Evolutionary conservation across 2,797 vertebrate species (phyloP).

Genomic region (Anableps anableps): DNA sequence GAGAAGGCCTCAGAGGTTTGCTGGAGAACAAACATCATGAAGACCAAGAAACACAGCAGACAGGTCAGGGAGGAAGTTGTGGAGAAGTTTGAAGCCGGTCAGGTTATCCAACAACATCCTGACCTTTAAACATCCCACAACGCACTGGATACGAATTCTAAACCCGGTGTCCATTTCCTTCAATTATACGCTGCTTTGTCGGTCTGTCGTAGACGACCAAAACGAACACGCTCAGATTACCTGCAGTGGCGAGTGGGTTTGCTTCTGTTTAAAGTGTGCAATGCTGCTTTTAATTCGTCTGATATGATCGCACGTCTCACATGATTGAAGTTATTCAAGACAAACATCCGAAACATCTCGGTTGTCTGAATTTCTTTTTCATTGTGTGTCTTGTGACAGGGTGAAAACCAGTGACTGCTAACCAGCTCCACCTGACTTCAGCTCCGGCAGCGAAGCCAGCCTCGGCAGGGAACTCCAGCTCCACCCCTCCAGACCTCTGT

Average conservation of each 20-base stretch:
- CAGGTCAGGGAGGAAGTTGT: too few relatives aligned
- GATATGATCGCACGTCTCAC: neutral
- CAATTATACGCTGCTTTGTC: neutral
- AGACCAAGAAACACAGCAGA: too few relatives aligned
- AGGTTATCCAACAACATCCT: neutral
- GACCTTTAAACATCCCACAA: neutral
- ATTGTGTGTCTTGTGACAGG: slow-evolving; percentile 68
- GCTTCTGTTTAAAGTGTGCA: neutral
- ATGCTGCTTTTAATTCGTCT: neutral
- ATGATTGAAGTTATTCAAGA: neutral
- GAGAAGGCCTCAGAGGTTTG: too few relatives aligned
- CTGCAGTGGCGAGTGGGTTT: neutral
- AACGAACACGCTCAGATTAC: neutral
- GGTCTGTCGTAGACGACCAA: neutral
- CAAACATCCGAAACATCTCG: neutral
- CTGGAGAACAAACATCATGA: too few relatives aligned
- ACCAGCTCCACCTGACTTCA: slow-evolving; percentile 47
- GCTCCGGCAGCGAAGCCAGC: slow-evolving; percentile 57
- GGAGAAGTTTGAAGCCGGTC: neutral
- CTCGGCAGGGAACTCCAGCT: slow-evolving; percentile 77
- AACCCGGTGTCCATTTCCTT: neutral
- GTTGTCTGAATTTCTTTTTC: slow-evolving; percentile 11
- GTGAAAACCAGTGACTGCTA: slow-evolving; percentile 80
- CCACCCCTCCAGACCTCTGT: slow-evolving; percentile 32
- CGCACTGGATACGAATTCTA: neutral